Conservation (phyloP, 1,140 invertebrate genomes). For the Panagrolaimus sp. region DNA sequence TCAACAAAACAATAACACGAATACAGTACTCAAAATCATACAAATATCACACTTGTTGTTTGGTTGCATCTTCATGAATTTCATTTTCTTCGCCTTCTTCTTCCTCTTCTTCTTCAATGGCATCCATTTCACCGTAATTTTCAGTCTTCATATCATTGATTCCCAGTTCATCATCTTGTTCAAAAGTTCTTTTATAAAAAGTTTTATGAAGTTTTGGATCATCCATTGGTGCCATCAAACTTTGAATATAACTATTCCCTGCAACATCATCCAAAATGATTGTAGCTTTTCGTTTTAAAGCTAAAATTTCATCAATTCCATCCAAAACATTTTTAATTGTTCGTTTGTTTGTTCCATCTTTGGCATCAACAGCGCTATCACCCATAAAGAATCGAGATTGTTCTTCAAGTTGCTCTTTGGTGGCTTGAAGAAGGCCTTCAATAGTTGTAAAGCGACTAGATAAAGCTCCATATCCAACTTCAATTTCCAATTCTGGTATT, state of each 20-base stretch:
- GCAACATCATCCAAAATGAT: conserved; percentile 88
- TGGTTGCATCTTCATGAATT: conserved; percentile 45
- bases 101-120: conserved; percentile 48
- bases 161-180: conserved; percentile 91
- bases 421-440: conserved; percentile 70
- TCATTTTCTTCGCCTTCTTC: conserved; percentile 36
- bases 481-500: conserved; percentile 84
- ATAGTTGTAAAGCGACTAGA: conserved; percentile 90
- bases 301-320: conserved; percentile 60
- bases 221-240: conserved; percentile 70
- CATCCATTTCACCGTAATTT: conserved; percentile 60
- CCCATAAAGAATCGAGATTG: conserved; percentile 57
- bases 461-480: conserved; percentile 75
- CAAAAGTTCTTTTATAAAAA: conserved; percentile 75
- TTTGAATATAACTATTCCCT: conserved; percentile 91
- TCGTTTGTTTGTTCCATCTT: conserved; percentile 23
- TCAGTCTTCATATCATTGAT: conserved; percentile 95
- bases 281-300: conserved; percentile 68
- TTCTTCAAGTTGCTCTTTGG: conserved; percentile 60
- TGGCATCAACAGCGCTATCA: conserved; percentile 37
- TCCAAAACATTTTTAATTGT: conserved; percentile 43
- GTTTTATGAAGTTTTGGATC: conserved; percentile 72
- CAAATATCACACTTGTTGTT: conserved; percentile 19
- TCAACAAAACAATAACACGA: conserved; percentile 8
- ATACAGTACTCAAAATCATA: conserved; percentile 17